These are phyloP conservation scores for Microctonus brassicae DNA, from an alignment of 2,888 invertebrate genomes.

Conservation along the genomic window DNA sequence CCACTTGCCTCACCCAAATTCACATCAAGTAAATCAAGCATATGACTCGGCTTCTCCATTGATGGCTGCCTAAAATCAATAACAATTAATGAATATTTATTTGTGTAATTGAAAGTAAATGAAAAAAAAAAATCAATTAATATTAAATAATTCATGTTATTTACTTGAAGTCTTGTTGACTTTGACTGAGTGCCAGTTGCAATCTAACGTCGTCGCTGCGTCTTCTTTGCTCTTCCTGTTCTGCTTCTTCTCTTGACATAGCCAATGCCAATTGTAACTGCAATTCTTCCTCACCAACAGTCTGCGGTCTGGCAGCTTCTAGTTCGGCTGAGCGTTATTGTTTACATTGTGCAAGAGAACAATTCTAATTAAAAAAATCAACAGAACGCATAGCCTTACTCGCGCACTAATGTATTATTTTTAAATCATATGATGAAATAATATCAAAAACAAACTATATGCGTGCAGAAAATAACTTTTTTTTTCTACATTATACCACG, in stretches of 20 bases:
- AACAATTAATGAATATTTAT: neutral
- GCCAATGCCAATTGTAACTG: slow-evolving; percentile 98
- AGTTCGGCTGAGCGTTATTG: slow-evolving; percentile 74
- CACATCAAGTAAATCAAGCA: slow-evolving; percentile 88
- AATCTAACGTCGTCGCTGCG: slow-evolving; percentile 96
- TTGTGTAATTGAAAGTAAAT: neutral
- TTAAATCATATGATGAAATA: slow-evolving; percentile 5
- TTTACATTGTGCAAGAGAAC: slow-evolving; percentile 47
- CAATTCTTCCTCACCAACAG: slow-evolving; percentile 97
- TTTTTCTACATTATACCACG: slow-evolving; percentile 7
- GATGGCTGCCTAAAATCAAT: slow-evolving; percentile 59
- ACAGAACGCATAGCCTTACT: slow-evolving; percentile 39
- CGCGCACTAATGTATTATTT: slow-evolving; percentile 21
- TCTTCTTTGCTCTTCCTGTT: slow-evolving; percentile 93
- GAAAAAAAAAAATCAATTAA: neutral
- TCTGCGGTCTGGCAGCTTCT: slow-evolving; percentile 95
- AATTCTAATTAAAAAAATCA: slow-evolving; percentile 45
- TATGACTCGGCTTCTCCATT: slow-evolving; percentile 76
- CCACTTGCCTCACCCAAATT: slow-evolving; percentile 77
- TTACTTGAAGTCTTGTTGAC: slow-evolving; percentile 91
- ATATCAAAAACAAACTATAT: slow-evolving; percentile 15
- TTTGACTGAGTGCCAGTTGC: slow-evolving; percentile 94
- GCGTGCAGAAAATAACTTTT: slow-evolving; percentile 6
- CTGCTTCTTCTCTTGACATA: slow-evolving; percentile 98
- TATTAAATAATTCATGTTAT: slow-evolving; percentile 12